Evolutionary conservation across 2,113 vertebrate species (phyloP).

Genomic region (Rhynchomys soricoides): DNA sequence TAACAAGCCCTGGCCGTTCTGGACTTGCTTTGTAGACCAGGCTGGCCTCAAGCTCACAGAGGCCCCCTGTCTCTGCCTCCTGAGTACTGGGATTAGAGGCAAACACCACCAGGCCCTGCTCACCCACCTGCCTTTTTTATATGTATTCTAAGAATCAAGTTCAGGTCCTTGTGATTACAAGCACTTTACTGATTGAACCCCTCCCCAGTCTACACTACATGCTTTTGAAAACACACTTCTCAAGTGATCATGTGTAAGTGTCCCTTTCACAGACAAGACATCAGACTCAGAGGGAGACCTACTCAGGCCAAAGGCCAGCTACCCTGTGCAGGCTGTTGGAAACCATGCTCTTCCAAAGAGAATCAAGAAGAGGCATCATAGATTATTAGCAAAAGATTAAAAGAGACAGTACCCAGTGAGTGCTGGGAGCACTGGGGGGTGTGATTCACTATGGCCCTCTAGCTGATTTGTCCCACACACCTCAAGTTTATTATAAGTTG

Average conservation of each 20-base stretch:
- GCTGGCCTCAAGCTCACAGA: no score
- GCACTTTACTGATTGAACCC: not conserved
- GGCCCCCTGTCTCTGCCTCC: no score
- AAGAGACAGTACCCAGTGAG: no score
- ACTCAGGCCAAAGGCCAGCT: fast-evolving
- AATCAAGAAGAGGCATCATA: no score
- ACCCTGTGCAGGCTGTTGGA: not conserved
- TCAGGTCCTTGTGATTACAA: not conserved
- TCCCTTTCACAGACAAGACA: not conserved
- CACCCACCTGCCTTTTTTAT: no score
- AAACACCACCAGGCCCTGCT: no score
- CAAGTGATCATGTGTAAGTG: not conserved
- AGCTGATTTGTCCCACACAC: not conserved
- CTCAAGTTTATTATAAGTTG: not conserved
- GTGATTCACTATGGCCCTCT: not conserved
- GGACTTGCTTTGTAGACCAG: no score
- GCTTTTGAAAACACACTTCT: not conserved
- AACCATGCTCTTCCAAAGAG: not conserved
- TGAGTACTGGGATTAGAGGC: not conserved
- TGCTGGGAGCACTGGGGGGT: no score
- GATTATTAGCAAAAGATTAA: no score
- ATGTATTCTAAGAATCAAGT: not conserved
- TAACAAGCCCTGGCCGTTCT: no score
- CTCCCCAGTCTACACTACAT: not conserved
- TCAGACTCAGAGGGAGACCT: not conserved